A percentile compares a stretch with the other conserved stretches of the same genome.
These are phyloP conservation scores for Phrynocephalus vlangalii DNA, from an alignment of 2,797 vertebrate species.

Conservation along the genomic window DNA sequence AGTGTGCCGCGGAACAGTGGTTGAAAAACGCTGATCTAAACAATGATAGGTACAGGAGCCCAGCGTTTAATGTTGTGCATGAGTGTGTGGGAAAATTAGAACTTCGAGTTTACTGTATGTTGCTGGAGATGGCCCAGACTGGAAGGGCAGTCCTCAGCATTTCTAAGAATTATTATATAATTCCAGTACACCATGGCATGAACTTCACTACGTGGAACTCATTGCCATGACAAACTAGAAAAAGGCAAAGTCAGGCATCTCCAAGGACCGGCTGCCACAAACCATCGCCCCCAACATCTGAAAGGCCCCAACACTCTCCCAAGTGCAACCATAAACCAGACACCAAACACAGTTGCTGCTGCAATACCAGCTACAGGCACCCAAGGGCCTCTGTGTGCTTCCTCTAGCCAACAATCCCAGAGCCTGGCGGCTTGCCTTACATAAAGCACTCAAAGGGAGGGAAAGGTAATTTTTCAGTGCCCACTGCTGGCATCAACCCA, in stretches of 20 bases:
- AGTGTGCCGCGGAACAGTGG: no score
- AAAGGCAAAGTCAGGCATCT: not conserved
- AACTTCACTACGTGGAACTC: not conserved
- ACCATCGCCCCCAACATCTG: not conserved
- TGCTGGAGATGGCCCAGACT: not conserved
- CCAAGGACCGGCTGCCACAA: not conserved
- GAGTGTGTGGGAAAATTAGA: not conserved
- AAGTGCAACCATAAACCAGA: not conserved
- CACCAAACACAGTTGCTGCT: not conserved
- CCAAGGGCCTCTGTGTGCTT: not conserved
- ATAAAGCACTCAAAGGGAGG: not conserved
- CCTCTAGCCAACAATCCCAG: not conserved
- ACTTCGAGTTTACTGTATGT: not conserved
- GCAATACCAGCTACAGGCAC: not conserved
- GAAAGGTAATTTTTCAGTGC: not conserved
- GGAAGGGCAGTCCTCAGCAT: not conserved
- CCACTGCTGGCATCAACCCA: not conserved
- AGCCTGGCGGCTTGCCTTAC: not conserved
- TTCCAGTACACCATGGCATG: not conserved
- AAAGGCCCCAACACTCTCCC: not conserved
- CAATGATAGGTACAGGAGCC: not conserved
- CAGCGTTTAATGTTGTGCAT: not conserved
- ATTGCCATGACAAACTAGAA: not conserved
- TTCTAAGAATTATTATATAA: no score
- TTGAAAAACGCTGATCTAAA: no score